A percentile compares a stretch with the other conserved stretches of the same genome.
phyloP scores from a whole-genome alignment of 2,113 vertebrate genomes.

The Alligator mississippiensis region DNA sequence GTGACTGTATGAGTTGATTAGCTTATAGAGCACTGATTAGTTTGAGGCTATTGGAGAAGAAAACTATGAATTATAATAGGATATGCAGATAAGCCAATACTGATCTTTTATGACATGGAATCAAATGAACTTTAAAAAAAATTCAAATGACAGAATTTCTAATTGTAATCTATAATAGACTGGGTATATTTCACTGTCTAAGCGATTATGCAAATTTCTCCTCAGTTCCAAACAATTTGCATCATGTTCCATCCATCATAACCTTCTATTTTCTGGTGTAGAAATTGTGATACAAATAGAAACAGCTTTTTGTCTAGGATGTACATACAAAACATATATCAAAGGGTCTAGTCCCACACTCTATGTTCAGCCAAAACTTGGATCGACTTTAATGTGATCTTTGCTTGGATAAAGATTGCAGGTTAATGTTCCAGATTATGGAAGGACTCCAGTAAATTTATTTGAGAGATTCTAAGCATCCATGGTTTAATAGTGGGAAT shows the following conservation, averaged over 20 bases:
- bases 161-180: slow-evolving; percentile 49
- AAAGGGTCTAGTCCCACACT: not conserved
- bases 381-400: not conserved
- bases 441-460: not conserved
- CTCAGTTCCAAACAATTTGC: not conserved
- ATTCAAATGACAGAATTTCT: slow-evolving; percentile 57
- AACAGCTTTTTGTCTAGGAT: not conserved
- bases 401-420: not conserved
- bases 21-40: slow-evolving; percentile 71
- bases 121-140: slow-evolving; percentile 53
- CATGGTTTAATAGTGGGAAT: not conserved
- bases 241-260: not conserved
- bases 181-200: not conserved
- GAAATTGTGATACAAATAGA: not conserved
- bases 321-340: not conserved
- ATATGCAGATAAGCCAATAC: slow-evolving; percentile 65
- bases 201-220: slow-evolving; percentile 61
- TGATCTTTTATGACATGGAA: slow-evolving; percentile 49
- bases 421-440: not conserved
- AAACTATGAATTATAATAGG: slow-evolving; percentile 67
- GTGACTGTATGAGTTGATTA: slow-evolving; percentile 76
- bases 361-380: not conserved
- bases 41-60: slow-evolving; percentile 48
- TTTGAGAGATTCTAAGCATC: not conserved
- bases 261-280: slow-evolving; percentile 2